Evolutionary conservation across 2,888 invertebrate genomes (phyloP).

Genomic region (Schizaphis graminum): DNA sequence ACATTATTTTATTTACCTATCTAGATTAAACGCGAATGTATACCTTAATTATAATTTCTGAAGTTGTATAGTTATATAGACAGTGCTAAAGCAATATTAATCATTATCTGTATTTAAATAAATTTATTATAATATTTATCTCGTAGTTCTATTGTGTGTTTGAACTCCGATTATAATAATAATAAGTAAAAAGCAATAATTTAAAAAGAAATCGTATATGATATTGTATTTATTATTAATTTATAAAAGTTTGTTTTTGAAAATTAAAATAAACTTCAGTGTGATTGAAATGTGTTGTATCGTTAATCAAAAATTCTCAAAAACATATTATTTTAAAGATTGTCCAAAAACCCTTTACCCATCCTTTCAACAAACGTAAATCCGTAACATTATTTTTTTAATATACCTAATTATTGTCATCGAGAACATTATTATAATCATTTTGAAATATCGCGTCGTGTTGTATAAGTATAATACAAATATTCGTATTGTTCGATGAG

Average conservation of each 20-base stretch:
- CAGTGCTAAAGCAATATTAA: constrained; percentile 65
- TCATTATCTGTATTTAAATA: constrained; percentile 42
- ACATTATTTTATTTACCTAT: constrained; percentile 18
- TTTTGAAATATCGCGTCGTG: background rate
- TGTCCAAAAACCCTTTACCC: background rate
- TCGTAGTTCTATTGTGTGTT: constrained; percentile 59
- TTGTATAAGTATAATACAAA: background rate
- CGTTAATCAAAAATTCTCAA: background rate
- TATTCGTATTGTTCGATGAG: background rate
- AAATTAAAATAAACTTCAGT: constrained; percentile 53
- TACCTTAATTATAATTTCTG: constrained; percentile 40
- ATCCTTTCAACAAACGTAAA: background rate
- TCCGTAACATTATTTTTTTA: background rate
- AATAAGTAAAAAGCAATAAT: constrained; percentile 59
- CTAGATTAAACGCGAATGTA: constrained; percentile 18
- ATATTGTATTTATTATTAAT: constrained; percentile 59
- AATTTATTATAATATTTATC: constrained; percentile 55
- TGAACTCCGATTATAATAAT: constrained; percentile 25
- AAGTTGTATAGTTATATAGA: constrained; percentile 43
- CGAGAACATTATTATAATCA: background rate
- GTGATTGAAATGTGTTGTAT: constrained; percentile 34
- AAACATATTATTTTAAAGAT: background rate
- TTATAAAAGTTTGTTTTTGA: constrained; percentile 62
- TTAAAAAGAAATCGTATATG: constrained; percentile 48
- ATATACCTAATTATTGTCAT: background rate